These are phyloP conservation scores for Platalea minor DNA, from an alignment of 2,797 vertebrate genomes.

Conservation along the genomic window DNA sequence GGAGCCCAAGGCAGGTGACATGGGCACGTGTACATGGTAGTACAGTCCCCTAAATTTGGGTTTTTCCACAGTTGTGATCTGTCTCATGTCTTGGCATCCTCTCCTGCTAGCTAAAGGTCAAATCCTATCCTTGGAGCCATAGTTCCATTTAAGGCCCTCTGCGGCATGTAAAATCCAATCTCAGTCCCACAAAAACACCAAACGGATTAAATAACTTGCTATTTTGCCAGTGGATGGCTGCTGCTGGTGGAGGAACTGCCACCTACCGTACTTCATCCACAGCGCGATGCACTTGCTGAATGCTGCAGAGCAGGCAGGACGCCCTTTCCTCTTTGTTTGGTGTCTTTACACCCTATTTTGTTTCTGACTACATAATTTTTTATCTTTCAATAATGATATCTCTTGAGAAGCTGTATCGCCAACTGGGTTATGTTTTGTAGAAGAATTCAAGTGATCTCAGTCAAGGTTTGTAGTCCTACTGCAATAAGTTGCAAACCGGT, in stretches of 20 bases:
- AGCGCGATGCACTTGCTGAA: background rate
- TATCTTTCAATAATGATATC: background rate
- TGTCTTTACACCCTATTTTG: background rate
- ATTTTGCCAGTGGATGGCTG: background rate
- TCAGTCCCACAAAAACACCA: background rate
- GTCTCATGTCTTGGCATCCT: background rate
- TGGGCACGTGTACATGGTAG: accelerated
- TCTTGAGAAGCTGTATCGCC: background rate
- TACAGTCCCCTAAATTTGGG: background rate
- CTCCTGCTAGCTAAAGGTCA: background rate
- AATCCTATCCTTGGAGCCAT: background rate
- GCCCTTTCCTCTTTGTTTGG: background rate
- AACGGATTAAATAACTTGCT: background rate
- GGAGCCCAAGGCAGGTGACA: background rate
- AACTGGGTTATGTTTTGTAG: background rate
- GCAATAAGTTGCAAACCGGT: background rate
- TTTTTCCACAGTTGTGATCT: background rate
- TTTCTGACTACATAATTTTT: background rate
- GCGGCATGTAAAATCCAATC: background rate
- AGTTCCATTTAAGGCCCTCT: background rate
- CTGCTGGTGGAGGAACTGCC: background rate
- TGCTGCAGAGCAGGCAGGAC: background rate
- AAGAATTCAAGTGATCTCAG: background rate
- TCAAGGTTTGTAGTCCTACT: background rate
- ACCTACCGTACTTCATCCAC: background rate